phyloP scores from a whole-genome alignment of 1,140 invertebrate genomes.

The Phortica variegata region DNA sequence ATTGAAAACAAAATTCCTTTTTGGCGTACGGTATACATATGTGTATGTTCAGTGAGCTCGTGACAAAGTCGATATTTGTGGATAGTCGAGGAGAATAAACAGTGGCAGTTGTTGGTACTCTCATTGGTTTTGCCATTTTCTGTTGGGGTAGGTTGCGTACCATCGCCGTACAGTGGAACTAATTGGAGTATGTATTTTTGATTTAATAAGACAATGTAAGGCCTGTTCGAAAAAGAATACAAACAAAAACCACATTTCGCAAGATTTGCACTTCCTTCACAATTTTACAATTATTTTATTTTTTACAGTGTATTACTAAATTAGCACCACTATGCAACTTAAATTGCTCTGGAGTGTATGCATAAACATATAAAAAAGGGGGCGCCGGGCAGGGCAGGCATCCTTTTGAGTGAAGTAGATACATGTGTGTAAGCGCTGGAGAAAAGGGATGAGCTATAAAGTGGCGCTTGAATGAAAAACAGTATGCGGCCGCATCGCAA shows the following conservation, averaged over 20 bases:
- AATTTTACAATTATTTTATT: no score
- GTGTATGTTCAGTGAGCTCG: slow-evolving; percentile 23
- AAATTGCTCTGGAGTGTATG: slow-evolving; percentile 31
- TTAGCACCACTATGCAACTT: slow-evolving; percentile 42
- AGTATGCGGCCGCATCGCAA: slow-evolving; percentile 28
- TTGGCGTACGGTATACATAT: slow-evolving; percentile 9
- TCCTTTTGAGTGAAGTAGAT: slow-evolving; percentile 48
- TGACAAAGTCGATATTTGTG: not conserved
- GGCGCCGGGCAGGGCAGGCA: slow-evolving; percentile 16
- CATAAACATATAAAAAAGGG: not conserved
- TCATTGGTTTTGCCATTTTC: no score
- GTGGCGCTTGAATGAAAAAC: slow-evolving; percentile 42
- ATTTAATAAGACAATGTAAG: not conserved
- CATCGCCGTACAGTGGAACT: slow-evolving; percentile 2
- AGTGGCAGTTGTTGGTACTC: no score
- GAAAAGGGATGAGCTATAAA: slow-evolving; percentile 48
- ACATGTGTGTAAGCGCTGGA: no score
- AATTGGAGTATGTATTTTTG: slow-evolving; percentile 1
- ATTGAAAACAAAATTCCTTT: slow-evolving; percentile 10
- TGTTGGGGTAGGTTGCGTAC: slow-evolving; percentile 3
- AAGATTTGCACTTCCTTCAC: no score
- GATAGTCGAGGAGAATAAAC: no score
- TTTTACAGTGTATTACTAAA: slow-evolving; percentile 29
- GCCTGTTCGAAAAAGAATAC: slow-evolving; percentile 25
- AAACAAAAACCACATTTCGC: slow-evolving; percentile 35